A percentile compares a stretch with the other conserved stretches of the same genome.
phyloP scores from a whole-genome alignment of 2,888 invertebrate genomes.

The Rhabditophanes sp. region DNA sequence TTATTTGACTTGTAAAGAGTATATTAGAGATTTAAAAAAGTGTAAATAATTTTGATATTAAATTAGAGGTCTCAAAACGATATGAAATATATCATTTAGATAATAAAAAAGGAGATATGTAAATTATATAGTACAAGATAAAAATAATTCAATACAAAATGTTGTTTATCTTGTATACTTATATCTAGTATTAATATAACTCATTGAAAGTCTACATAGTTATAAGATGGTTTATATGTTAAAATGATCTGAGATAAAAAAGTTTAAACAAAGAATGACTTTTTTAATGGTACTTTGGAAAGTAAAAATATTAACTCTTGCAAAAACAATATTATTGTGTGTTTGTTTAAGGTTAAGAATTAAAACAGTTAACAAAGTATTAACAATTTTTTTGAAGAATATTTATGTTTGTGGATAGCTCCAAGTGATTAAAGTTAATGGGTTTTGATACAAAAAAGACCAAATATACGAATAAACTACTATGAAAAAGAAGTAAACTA shows the following conservation, averaged over 20 bases:
- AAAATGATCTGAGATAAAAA: constrained; percentile 1
- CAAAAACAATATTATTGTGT: not conserved
- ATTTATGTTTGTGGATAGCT: not conserved
- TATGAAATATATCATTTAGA: no score
- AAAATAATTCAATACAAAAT: no score
- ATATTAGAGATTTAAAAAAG: no score
- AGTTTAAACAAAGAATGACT: not conserved
- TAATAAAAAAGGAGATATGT: not conserved
- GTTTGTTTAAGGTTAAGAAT: not conserved
- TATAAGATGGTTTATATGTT: not conserved
- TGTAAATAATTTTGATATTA: no score
- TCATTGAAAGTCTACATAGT: not conserved
- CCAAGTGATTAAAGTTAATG: not conserved
- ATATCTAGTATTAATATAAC: no score
- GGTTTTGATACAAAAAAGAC: not conserved
- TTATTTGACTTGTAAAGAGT: no score
- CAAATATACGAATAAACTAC: not conserved
- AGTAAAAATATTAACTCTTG: not conserved
- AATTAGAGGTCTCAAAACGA: no score
- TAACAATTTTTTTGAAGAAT: not conserved
- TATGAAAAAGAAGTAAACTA: not conserved
- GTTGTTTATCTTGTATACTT: no score
- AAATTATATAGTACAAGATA: no score
- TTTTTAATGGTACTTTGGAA: not conserved
- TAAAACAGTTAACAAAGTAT: not conserved